Evolutionary conservation across 2,113 vertebrate species (phyloP).

Genomic region (Enhydra lutris): DNA sequence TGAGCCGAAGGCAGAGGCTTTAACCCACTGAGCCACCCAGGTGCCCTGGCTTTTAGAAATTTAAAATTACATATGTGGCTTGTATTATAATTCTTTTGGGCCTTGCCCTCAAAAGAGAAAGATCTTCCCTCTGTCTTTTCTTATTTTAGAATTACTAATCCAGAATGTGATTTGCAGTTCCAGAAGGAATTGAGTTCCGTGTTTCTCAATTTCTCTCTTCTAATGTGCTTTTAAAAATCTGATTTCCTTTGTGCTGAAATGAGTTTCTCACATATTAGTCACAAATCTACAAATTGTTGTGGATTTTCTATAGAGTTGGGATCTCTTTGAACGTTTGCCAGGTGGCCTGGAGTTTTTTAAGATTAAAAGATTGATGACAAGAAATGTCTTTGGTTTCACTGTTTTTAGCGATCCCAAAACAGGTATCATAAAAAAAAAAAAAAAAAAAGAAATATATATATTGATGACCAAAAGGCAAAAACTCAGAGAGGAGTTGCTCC

Average conservation of each 20-base stretch:
- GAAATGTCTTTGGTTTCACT: not conserved
- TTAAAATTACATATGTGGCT: not conserved
- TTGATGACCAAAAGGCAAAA: not conserved
- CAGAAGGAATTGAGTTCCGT: not conserved
- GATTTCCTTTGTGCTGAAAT: constrained; percentile 15
- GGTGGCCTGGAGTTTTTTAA: not conserved
- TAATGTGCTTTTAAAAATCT: constrained; percentile 16
- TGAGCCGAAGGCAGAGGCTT: no score
- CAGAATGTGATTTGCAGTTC: not conserved
- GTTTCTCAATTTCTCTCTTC: constrained; percentile 26
- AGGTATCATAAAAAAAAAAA: not conserved
- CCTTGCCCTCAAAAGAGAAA: not conserved
- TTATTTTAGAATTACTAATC: constrained; percentile 30
- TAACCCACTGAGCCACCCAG: no score
- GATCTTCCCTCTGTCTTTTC: not conserved
- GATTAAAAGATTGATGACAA: not conserved
- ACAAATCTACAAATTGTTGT: not conserved
- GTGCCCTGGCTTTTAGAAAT: not conserved
- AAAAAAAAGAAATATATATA: not conserved
- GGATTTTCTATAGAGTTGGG: not conserved
- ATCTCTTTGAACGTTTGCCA: not conserved
- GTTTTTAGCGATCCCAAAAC: not conserved
- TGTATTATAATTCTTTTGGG: not conserved
- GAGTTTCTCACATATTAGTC: not conserved
- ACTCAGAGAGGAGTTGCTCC: not conserved